Evolutionary conservation across 92 coral and sea anemone species (phyloP).

Genomic region (Montipora capitata): DNA sequence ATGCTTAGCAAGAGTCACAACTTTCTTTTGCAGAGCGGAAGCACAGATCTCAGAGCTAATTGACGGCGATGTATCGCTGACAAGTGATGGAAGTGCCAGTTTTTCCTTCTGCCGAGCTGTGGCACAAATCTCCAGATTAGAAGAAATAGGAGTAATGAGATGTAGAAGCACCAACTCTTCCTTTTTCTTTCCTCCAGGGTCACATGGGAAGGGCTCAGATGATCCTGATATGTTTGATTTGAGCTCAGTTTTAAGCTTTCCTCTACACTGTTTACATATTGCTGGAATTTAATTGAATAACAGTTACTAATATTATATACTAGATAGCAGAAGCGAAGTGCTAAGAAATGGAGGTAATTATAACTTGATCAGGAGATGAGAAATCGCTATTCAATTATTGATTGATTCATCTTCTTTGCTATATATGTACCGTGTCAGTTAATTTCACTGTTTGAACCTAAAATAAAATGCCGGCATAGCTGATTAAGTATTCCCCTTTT

Average conservation of each 20-base stretch:
- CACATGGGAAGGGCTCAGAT: not conserved
- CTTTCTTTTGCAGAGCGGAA: not conserved
- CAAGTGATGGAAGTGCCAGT: constrained; percentile 2
- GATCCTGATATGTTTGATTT: not conserved
- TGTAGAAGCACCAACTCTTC: not conserved
- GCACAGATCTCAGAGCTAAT: not conserved
- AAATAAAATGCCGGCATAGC: constrained; percentile 28
- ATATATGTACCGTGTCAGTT: constrained; percentile 10
- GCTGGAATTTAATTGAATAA: constrained; percentile 31
- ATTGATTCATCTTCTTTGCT: constrained; percentile 33
- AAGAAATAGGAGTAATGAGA: not conserved
- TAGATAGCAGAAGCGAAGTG: constrained; percentile 21
- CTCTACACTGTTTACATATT: constrained; percentile 34
- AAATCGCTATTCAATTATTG: constrained; percentile 26
- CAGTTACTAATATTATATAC: not conserved
- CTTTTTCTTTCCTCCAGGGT: not conserved
- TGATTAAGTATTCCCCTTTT: constrained; percentile 16
- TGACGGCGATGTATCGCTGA: constrained; percentile 1
- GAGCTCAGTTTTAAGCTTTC: constrained; percentile 36
- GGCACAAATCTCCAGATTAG: constrained; percentile 3
- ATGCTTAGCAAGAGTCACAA: not conserved
- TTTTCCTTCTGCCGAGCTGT: constrained; percentile 13
- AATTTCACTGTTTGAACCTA: constrained; percentile 10
- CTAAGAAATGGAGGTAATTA: constrained; percentile 13
- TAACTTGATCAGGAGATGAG: constrained; percentile 15